Conservation (phyloP, 2,888 invertebrate genomes). For the Cerastoderma edule region DNA sequence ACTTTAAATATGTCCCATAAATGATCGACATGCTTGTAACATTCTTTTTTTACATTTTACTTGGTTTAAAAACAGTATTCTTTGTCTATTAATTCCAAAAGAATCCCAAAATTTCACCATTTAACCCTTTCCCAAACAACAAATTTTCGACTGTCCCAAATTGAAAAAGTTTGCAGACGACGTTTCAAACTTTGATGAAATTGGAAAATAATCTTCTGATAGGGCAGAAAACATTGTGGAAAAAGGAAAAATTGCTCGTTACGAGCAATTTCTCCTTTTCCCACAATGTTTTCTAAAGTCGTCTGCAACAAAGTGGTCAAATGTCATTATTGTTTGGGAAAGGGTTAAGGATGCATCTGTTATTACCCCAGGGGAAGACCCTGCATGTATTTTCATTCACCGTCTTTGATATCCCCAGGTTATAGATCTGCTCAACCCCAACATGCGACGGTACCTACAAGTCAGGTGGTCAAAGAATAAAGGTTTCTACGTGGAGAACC, state of each 20-base stretch:
- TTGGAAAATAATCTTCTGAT: neutral
- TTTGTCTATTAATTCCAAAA: too few species aligned
- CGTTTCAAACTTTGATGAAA: neutral
- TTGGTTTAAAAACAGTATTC: too few species aligned
- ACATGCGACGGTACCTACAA: conserved; percentile 90
- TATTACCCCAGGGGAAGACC: neutral
- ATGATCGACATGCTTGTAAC: too few species aligned
- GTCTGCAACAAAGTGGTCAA: neutral
- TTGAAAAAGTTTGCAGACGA: neutral
- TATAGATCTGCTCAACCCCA: conserved; percentile 95
- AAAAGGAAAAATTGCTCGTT: conserved; percentile 16
- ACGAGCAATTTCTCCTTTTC: conserved; percentile 7
- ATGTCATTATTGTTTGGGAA: neutral
- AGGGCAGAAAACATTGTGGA: neutral
- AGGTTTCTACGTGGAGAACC: conserved; percentile 97
- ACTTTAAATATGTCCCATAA: too few species aligned
- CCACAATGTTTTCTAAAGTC: neutral
- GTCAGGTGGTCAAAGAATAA: conserved; percentile 96
- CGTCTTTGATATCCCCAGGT: conserved; percentile 87
- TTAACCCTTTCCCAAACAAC: too few species aligned
- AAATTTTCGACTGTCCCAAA: conserved; percentile 1
- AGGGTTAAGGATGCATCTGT: neutral
- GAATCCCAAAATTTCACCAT: too few species aligned
- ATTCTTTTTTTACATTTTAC: too few species aligned
- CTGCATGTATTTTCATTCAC: neutral